A percentile compares a stretch with the other conserved stretches of the same genome.
Evolutionary conservation across 2,888 invertebrate genomes (phyloP).

Genomic region (Helleia helle): DNA sequence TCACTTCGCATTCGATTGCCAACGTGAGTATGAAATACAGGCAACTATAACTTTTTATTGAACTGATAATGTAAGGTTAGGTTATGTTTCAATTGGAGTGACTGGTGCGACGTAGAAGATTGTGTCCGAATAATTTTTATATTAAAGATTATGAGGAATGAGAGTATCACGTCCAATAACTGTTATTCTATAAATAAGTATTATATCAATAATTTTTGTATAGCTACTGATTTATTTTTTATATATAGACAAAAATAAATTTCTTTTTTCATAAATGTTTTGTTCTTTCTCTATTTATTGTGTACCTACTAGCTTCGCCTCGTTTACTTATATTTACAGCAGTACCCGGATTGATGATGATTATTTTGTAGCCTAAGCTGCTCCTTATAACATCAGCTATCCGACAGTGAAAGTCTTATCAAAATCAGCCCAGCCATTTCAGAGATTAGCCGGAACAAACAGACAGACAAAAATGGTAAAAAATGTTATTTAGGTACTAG

Average conservation of each 20-base stretch:
- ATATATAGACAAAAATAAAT: slow-evolving; percentile 63
- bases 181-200: slow-evolving; percentile 53
- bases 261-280: slow-evolving; percentile 43
- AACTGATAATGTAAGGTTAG: slow-evolving; percentile 62
- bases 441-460: too few relatives aligned
- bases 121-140: slow-evolving; percentile 65
- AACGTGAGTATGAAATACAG: slow-evolving; percentile 13
- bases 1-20: slow-evolving; percentile 2
- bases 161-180: slow-evolving; percentile 58
- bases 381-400: too few relatives aligned
- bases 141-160: slow-evolving; percentile 65
- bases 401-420: too few relatives aligned
- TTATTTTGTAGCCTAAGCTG: too few relatives aligned
- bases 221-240: slow-evolving; percentile 57
- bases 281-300: slow-evolving; percentile 6
- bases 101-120: slow-evolving; percentile 27
- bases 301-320: too few relatives aligned
- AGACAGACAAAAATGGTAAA: too few relatives aligned
- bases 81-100: slow-evolving; percentile 38
- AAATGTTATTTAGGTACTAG: too few relatives aligned
- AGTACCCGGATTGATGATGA: too few relatives aligned
- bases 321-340: too few relatives aligned
- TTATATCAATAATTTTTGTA: slow-evolving; percentile 67
- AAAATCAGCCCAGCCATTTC: too few relatives aligned
- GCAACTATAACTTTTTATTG: slow-evolving; percentile 38